These are phyloP conservation scores for Ochlodes sylvanus DNA, from an alignment of 2,888 invertebrate genomes.

Conservation along the genomic window DNA sequence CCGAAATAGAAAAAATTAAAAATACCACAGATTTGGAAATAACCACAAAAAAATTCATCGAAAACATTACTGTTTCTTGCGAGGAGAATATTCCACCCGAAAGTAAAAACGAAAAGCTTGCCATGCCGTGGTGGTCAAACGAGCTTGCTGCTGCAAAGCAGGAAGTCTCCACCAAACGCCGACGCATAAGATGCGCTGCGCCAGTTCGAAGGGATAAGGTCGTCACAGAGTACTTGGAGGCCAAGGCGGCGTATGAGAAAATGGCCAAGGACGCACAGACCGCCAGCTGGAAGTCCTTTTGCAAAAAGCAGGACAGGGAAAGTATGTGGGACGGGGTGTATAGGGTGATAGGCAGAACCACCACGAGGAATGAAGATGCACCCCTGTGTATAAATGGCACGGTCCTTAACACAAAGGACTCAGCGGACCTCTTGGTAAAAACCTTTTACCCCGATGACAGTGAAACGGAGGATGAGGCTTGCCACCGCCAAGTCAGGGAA, in stretches of 20 bases:
- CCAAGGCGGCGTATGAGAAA: background rate
- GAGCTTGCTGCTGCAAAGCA: background rate
- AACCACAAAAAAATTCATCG: background rate
- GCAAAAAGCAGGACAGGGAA: background rate
- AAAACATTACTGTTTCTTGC: background rate
- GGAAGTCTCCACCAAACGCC: background rate
- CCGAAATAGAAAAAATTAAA: background rate
- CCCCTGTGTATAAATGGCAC: background rate
- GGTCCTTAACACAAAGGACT: background rate
- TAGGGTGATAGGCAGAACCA: background rate
- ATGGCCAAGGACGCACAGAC: background rate
- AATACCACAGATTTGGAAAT: background rate
- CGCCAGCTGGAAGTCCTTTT: background rate
- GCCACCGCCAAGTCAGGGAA: background rate
- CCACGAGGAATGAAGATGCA: background rate
- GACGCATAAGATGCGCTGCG: background rate
- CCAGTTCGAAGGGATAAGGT: background rate
- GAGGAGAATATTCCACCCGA: background rate
- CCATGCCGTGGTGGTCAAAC: background rate
- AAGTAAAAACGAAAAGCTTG: background rate
- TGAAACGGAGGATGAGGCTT: background rate
- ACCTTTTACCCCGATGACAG: background rate
- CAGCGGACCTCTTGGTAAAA: background rate
- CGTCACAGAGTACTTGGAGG: background rate
- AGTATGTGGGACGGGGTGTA: background rate